phyloP scores from a whole-genome alignment of 2,797 vertebrate species.

The Rhinophrynus dorsalis region DNA sequence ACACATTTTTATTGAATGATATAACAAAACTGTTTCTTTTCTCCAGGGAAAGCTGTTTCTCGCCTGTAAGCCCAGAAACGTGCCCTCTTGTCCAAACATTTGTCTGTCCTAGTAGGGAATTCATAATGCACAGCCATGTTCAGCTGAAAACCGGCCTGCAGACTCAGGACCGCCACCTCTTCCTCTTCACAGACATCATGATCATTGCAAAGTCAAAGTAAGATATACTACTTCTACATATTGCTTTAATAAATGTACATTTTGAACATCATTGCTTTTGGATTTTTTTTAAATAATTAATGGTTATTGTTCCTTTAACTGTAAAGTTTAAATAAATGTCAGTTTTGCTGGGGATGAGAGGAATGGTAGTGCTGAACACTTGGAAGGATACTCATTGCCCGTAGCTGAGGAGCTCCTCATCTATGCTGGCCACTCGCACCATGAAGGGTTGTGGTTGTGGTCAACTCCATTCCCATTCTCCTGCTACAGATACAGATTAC shows the following conservation, averaged over 20 bases:
- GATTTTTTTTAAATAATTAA: background rate
- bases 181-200: constrained; percentile 88
- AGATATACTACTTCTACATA: constrained; percentile 64
- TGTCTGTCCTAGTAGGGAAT: constrained; percentile 71
- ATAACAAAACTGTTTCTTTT: too few species aligned
- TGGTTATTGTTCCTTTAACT: too few species aligned
- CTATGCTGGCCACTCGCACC: too few species aligned
- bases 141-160: constrained; percentile 90
- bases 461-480: too few species aligned
- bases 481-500: too few species aligned
- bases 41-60: constrained; percentile 81
- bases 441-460: too few species aligned
- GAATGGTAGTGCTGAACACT: too few species aligned
- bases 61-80: constrained; percentile 79
- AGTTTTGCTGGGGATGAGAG: too few species aligned
- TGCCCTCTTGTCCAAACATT: constrained; percentile 86
- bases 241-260: background rate
- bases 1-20: too few species aligned
- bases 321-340: too few species aligned
- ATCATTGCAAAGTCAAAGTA: constrained; percentile 92
- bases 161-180: constrained; percentile 89
- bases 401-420: too few species aligned
- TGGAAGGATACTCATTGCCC: too few species aligned
- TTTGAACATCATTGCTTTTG: background rate
- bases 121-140: constrained; percentile 80